These are phyloP conservation scores for Artibeus jamaicensis DNA, from an alignment of 2,797 vertebrate genomes.

Conservation along the genomic window DNA sequence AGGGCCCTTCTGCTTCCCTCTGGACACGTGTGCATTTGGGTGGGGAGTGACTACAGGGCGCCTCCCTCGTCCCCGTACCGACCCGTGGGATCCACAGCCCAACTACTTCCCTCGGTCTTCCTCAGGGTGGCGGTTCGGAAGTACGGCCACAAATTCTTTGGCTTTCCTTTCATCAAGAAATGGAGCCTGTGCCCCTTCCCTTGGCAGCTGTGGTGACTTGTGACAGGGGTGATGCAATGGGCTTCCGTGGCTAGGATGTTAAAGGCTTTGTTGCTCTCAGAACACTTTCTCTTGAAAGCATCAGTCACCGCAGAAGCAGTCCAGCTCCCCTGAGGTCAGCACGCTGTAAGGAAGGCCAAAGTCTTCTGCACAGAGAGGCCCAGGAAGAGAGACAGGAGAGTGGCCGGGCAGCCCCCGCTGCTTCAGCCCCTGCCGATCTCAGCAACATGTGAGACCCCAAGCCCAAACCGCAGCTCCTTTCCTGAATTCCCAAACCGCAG, in stretches of 20 bases:
- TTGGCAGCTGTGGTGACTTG: background rate
- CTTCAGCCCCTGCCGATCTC: background rate
- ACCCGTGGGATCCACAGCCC: background rate
- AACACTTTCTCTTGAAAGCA: background rate
- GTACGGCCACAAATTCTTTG: background rate
- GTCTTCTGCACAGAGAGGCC: background rate
- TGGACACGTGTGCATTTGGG: background rate
- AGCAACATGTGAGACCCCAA: background rate
- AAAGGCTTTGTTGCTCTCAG: background rate
- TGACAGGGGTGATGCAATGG: background rate
- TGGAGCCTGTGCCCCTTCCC: background rate
- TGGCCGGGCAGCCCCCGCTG: background rate
- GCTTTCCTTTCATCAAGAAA: background rate
- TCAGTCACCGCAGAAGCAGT: background rate
- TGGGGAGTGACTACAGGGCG: rapidly evolving
- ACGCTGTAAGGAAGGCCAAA: background rate
- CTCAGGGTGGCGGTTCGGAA: background rate
- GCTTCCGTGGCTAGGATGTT: rapidly evolving
- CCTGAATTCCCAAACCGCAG: background rate
- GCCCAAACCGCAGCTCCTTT: background rate
- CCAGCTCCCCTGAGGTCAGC: background rate
- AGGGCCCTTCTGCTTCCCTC: background rate
- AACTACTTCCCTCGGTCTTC: background rate
- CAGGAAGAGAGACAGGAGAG: background rate
- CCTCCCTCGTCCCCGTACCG: background rate